These are phyloP conservation scores for Platysteira castanea DNA, from an alignment of 2,113 vertebrate species.

Conservation along the genomic window DNA sequence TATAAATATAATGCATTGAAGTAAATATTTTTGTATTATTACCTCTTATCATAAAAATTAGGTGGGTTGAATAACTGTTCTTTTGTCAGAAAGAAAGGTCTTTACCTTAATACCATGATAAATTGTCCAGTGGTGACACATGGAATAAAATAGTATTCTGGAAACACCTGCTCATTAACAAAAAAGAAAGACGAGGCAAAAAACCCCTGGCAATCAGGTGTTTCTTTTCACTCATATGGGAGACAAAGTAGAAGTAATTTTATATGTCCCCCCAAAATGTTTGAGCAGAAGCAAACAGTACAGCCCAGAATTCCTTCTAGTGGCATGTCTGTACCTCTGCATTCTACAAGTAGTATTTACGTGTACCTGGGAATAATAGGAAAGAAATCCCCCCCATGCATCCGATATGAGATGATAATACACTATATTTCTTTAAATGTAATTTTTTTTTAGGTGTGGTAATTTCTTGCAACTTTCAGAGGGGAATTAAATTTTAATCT, in stretches of 20 bases:
- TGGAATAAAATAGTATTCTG: not conserved
- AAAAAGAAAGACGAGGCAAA: not conserved
- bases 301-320: not conserved
- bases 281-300: not conserved
- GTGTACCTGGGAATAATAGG: not conserved
- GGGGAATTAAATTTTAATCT: not conserved
- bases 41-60: not conserved
- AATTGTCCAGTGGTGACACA: not conserved
- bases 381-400: not conserved
- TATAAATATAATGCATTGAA: not conserved
- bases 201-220: fast-evolving
- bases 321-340: not conserved
- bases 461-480: not conserved
- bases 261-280: fast-evolving
- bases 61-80: not conserved
- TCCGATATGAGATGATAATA: not conserved
- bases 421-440: not conserved
- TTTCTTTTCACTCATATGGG: not conserved
- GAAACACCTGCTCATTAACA: not conserved
- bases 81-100: not conserved
- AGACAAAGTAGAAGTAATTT: not conserved
- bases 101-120: not conserved
- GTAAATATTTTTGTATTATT: not conserved
- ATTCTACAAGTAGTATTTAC: not conserved
- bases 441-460: not conserved